A percentile compares a stretch with the other conserved stretches of the same genome.
Conservation (phyloP, 2,113 vertebrate genomes). For the Leucosticte australis region DNA sequence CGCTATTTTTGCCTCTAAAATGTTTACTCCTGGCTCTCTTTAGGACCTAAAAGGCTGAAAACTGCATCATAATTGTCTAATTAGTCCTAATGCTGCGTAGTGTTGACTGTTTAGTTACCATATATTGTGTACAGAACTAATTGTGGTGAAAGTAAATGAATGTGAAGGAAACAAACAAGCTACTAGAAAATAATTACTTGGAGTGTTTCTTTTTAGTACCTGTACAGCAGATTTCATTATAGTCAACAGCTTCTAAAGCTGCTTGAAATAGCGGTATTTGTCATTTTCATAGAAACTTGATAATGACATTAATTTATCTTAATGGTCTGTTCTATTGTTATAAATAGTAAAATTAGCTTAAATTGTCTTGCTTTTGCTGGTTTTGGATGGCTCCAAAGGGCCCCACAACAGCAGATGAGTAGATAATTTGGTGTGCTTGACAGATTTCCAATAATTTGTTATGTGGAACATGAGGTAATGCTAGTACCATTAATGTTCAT, state of each 20-base stretch:
- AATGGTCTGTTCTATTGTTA: constrained; percentile 99
- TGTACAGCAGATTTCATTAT: constrained; percentile 99
- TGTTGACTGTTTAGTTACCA: constrained; percentile 86
- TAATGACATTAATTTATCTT: constrained; percentile 99
- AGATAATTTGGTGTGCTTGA: constrained; percentile 99
- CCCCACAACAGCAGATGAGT: constrained; percentile 91
- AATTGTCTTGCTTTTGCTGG: constrained; percentile 99
- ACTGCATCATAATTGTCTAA: constrained; percentile 98
- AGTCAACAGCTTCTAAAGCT: constrained; percentile 99
- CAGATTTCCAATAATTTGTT: constrained; percentile 99
- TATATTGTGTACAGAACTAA: constrained; percentile 92
- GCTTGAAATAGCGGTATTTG: constrained; percentile 98
- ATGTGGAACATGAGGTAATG: constrained; percentile 99
- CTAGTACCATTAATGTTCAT: constrained; percentile 99
- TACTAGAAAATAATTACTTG: constrained; percentile 99
- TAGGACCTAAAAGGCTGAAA: constrained; percentile 93
- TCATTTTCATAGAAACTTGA: constrained; percentile 99
- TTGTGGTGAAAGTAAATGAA: constrained; percentile 99
- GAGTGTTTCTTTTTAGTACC: constrained; percentile 99
- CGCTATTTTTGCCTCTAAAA: constrained; percentile 76
- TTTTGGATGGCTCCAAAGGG: constrained; percentile 95
- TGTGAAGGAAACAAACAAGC: constrained; percentile 99
- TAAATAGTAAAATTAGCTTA: constrained; percentile 99
- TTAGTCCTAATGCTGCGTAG: constrained; percentile 94
- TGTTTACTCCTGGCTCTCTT: constrained; percentile 89